Base-by-base conservation (phyloP, 2,797 vertebrate species). In the Typhlichthys subterraneus region DNA sequence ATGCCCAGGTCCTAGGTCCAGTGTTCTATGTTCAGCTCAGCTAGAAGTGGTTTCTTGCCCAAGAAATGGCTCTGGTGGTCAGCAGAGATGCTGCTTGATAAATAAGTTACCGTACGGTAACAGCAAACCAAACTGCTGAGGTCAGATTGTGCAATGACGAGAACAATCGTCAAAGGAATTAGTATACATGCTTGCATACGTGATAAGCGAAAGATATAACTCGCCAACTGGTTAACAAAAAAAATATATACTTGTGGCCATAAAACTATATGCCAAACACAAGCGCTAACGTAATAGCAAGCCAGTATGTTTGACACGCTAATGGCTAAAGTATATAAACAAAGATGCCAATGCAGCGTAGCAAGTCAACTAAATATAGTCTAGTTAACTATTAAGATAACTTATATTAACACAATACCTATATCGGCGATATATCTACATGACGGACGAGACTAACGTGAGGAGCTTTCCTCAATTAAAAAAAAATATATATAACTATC, bases 241-340 rank as follows among this genome's bases (percentile, higher is more conserved):
- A 38, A 38, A 9, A 38, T 9, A 38, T 7, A 38, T 9, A 38
- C 6, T 9, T 3, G 33, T 38, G 33, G 1, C 33, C 1, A 38
- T 23, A 23, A 23, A 23, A 23, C 23, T 23, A 3, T 23, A 59
- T 47, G 17, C 7, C 31, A 56, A 13, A 29, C 10, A n/a, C 53
- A 2, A 54, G 13, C 53, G 33, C 29, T 2, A 12, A 23, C 33
- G 17, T 12, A 15, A 23, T 11, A 17, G 15, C 9, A 19, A 53
- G 17, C 11, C n/a, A 11, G 17, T 19, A 53, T 53, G 51, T 12
- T 3, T 53, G 12, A 19, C 52, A 53, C 15, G 23, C 15, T 23
- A 53, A 31, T 5, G 52, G n/a, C 0, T 19, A 60, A 67, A 61
- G 67, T 29, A 57, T 83, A 75, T 85, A 79, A 82, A 86, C 81